Evolutionary conservation across 2,113 vertebrate species (phyloP).

Genomic region (Neolamprologus falcicula): DNA sequence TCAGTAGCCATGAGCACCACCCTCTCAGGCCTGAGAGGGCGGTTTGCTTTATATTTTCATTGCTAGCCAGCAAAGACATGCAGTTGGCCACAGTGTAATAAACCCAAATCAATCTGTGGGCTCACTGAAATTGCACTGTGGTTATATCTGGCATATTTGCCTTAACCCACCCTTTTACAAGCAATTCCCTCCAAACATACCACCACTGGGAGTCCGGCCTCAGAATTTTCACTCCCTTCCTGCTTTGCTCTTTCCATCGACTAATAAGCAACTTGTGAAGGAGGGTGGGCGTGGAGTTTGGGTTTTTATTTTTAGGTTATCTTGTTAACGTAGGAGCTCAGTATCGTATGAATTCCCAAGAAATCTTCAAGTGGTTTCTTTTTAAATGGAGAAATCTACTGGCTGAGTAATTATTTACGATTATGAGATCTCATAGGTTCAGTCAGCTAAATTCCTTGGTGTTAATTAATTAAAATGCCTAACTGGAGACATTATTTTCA

Average conservation of each 20-base stretch:
- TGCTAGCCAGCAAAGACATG: background rate
- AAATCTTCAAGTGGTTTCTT: background rate
- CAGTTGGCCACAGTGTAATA: slow-evolving; percentile 28
- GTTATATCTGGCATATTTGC: slow-evolving; percentile 7
- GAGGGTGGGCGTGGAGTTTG: background rate
- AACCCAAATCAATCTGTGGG: slow-evolving; percentile 33
- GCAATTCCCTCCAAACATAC: background rate
- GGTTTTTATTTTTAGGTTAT: background rate
- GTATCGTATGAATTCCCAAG: background rate
- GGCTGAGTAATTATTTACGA: background rate
- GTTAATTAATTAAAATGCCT: background rate
- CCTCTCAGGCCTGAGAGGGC: background rate
- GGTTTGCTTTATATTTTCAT: slow-evolving; percentile 29
- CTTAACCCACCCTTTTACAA: background rate
- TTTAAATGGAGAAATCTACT: background rate
- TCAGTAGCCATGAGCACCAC: background rate
- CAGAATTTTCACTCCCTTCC: background rate
- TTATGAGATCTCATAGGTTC: background rate
- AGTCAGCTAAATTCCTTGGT: background rate
- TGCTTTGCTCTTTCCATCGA: background rate
- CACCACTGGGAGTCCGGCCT: background rate
- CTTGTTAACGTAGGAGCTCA: background rate
- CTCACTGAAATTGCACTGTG: background rate
- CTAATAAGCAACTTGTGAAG: background rate
- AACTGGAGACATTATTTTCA: background rate